phyloP scores from a whole-genome alignment of 2,797 vertebrate species.

The Meriones psammophilus region DNA sequence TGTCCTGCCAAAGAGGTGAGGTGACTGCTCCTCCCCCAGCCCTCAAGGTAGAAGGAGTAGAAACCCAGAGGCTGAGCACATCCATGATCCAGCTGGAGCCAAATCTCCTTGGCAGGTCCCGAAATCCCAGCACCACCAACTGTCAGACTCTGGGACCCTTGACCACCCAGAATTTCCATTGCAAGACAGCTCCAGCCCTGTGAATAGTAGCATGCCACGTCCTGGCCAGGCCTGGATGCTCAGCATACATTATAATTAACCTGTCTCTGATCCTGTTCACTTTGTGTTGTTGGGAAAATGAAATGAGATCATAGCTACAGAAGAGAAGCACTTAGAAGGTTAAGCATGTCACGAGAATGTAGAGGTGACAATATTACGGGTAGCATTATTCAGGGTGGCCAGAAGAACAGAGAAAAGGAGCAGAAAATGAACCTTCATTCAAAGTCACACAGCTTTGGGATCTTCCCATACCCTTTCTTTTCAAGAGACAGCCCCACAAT shows the following conservation, averaged over 20 bases:
- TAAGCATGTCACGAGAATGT: conserved; percentile 52
- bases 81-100: not conserved
- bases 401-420: conserved; percentile 38
- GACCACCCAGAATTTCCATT: not conserved
- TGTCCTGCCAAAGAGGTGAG: conserved; percentile 60
- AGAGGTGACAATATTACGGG: conserved; percentile 39
- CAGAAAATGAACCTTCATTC: not conserved
- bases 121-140: not conserved
- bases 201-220: not conserved
- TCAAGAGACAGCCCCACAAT: not conserved
- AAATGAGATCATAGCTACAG: conserved; percentile 75
- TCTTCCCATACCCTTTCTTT: not conserved
- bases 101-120: conserved; percentile 6
- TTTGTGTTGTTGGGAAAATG: conserved; percentile 61
- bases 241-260: conserved; percentile 59
- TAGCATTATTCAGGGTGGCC: conserved; percentile 47
- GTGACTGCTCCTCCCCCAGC: not conserved
- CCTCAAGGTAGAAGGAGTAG: not conserved
- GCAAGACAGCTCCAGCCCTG: not conserved
- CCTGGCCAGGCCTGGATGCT: conserved; percentile 18
- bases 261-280: conserved; percentile 60
- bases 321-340: conserved; percentile 70
- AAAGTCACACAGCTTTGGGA: not conserved
- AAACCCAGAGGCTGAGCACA: not conserved
- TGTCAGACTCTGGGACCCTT: not conserved